These are phyloP conservation scores for Linyphia triangularis DNA, from an alignment of 2,888 invertebrate species.

Conservation along the genomic window DNA sequence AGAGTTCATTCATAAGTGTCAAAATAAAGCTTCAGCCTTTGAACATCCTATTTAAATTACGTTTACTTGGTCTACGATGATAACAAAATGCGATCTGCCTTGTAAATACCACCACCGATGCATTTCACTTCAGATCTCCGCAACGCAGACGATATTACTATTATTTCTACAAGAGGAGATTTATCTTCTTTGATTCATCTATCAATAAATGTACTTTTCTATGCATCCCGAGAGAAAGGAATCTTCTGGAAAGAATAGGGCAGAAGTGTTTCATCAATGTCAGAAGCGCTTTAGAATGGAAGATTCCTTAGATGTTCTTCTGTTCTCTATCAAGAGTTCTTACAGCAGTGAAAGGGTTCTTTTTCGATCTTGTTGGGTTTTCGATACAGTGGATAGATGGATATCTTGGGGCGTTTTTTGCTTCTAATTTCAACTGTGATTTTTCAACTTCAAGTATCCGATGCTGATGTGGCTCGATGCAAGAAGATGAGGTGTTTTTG, in stretches of 20 bases:
- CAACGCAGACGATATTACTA: constrained; percentile 50
- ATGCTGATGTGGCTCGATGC: constrained; percentile 17
- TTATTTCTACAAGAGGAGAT: constrained; percentile 12
- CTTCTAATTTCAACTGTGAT: constrained; percentile 49
- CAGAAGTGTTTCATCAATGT: constrained; percentile 70
- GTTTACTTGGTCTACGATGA: constrained; percentile 38
- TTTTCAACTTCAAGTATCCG: constrained; percentile 34
- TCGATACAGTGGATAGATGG: constrained; percentile 24
- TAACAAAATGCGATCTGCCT: constrained; percentile 29
- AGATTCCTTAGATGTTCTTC: not conserved
- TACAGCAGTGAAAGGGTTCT: constrained; percentile 1
- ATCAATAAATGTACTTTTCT: constrained; percentile 57
- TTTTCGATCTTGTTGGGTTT: constrained; percentile 31
- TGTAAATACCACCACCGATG: constrained; percentile 24
- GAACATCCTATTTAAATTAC: constrained; percentile 69
- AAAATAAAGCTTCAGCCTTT: constrained; percentile 1
- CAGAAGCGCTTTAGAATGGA: constrained; percentile 47
- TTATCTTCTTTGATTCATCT: constrained; percentile 66
- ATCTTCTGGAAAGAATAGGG: constrained; percentile 40
- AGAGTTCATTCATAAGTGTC: constrained; percentile 45
- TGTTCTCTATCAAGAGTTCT: constrained; percentile 53
- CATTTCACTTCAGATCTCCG: constrained; percentile 4
- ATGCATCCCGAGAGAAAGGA: constrained; percentile 36
- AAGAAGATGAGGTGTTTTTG: not conserved
- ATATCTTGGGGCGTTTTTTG: constrained; percentile 11